Evolutionary conservation across 2,797 vertebrate genomes (phyloP).

Genomic region (Florisuga fusca): DNA sequence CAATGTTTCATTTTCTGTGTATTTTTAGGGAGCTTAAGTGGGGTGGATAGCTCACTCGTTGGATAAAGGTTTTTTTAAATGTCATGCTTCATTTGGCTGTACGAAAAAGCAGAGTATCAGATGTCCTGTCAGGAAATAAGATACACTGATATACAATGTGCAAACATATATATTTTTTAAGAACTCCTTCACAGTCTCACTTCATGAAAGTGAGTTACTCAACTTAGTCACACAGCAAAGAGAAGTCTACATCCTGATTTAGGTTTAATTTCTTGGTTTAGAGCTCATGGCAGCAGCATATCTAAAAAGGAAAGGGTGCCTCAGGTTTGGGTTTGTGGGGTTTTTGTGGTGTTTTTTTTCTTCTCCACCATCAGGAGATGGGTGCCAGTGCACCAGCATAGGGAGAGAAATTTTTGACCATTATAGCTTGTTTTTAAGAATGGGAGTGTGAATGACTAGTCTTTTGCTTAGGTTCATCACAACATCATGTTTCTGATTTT

Average conservation of each 20-base stretch:
- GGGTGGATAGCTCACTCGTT: slow-evolving; percentile 46
- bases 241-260: slow-evolving; percentile 52
- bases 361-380: neutral
- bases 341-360: neutral
- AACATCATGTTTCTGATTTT: neutral
- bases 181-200: slow-evolving; percentile 61
- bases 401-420: neutral
- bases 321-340: neutral
- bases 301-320: slow-evolving; percentile 3
- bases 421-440: neutral
- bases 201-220: slow-evolving; percentile 33
- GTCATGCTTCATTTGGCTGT: slow-evolving; percentile 61
- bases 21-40: slow-evolving; percentile 58
- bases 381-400: neutral
- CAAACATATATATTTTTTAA: slow-evolving; percentile 57
- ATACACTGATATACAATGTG: slow-evolving; percentile 58
- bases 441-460: neutral
- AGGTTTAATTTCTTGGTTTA: slow-evolving; percentile 50
- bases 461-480: neutral
- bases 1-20: slow-evolving; percentile 47
- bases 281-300: neutral
- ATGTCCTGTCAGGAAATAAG: slow-evolving; percentile 68
- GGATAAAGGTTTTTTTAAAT: slow-evolving; percentile 52
- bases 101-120: slow-evolving; percentile 53
- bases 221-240: slow-evolving; percentile 56